phyloP scores from a whole-genome alignment of 2,113 vertebrate genomes.

The Zosterops pallidus region DNA sequence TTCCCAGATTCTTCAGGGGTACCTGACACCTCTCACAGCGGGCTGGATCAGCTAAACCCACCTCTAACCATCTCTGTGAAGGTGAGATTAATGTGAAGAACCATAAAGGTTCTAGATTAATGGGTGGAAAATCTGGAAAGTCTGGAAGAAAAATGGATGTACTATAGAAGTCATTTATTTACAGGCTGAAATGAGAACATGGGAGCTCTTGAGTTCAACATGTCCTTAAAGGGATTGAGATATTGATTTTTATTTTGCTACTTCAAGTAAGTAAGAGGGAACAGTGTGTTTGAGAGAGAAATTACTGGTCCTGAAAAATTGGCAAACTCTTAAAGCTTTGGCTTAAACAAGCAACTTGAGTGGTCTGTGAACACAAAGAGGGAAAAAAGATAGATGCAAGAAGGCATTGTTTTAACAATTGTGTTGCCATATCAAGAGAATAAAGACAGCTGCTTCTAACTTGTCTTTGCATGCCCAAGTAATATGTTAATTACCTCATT shows the following conservation, averaged over 20 bases:
- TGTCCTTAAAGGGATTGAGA: background rate
- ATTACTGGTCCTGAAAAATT: background rate
- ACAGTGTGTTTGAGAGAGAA: background rate
- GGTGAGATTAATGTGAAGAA: background rate
- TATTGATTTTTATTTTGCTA: background rate
- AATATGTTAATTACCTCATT: slow-evolving; percentile 45
- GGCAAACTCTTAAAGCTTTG: background rate
- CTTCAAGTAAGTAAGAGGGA: background rate
- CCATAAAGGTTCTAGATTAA: background rate
- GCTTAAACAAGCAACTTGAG: background rate
- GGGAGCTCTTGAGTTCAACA: background rate
- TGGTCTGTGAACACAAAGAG: background rate
- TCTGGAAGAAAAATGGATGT: background rate
- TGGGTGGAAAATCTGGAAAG: background rate
- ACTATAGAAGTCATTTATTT: background rate
- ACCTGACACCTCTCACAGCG: background rate
- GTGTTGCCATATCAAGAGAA: slow-evolving; percentile 56
- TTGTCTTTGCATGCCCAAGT: slow-evolving; percentile 56
- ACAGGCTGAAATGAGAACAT: background rate
- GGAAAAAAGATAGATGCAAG: background rate
- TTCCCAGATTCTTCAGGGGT: background rate
- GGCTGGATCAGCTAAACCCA: background rate
- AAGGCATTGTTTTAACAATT: slow-evolving; percentile 33
- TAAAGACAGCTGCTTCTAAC: slow-evolving; percentile 37
- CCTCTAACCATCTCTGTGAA: background rate